A percentile compares a stretch with the other conserved stretches of the same genome.
These are phyloP conservation scores for Falcaria lacertinaria DNA, from an alignment of 2,888 invertebrate genomes.

Conservation along the genomic window DNA sequence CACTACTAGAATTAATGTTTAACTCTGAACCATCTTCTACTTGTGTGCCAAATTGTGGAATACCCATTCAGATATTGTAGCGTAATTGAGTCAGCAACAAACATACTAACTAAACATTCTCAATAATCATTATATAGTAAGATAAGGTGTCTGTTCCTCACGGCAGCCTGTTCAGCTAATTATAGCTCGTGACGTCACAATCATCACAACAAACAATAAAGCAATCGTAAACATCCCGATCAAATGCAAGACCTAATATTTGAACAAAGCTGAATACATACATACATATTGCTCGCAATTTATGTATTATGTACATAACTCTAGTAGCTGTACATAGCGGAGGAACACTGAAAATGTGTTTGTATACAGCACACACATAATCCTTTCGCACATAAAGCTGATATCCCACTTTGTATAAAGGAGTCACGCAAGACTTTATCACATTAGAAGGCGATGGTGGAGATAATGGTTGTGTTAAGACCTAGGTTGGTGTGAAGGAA, in stretches of 20 bases:
- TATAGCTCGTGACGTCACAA: background rate
- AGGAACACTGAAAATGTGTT: constrained; percentile 44
- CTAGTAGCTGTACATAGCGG: constrained; percentile 27
- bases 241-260: background rate
- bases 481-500: too few species aligned
- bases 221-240: background rate
- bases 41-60: too few species aligned
- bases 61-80: too few species aligned
- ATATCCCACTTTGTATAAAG: constrained; percentile 28
- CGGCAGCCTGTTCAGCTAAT: too few species aligned
- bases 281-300: constrained; percentile 4
- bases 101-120: too few species aligned
- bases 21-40: too few species aligned
- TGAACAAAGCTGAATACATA: constrained; percentile 1
- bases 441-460: background rate
- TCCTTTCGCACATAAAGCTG: constrained; percentile 37
- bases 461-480: constrained; percentile 6
- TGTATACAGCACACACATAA: constrained; percentile 26
- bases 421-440: constrained; percentile 2
- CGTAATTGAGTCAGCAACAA: too few species aligned
- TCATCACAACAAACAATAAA: background rate
- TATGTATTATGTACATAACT: constrained; percentile 7
- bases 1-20: too few species aligned
- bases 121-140: too few species aligned
- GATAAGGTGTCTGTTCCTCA: too few species aligned